Conservation (phyloP, 2,113 vertebrate genomes). For the Acrocephalus arundinaceus region DNA sequence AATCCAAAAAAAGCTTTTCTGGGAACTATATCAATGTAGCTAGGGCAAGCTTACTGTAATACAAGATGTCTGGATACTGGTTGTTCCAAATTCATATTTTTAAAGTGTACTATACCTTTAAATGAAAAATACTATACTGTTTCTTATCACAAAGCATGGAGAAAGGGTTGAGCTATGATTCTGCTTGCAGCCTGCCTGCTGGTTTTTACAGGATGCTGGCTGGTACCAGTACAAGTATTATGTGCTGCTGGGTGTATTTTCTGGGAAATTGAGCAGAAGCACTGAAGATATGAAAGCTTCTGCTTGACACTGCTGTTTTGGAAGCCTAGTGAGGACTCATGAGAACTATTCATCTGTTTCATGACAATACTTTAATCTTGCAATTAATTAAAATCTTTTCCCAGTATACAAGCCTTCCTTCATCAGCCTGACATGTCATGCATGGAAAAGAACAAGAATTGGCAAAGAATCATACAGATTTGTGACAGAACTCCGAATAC, state of each 20-base stretch:
- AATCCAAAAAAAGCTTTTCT: not conserved
- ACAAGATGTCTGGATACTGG: not conserved
- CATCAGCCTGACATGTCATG: slow-evolving; percentile 35
- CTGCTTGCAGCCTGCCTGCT: not conserved
- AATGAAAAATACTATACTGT: not conserved
- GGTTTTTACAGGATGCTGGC: not conserved
- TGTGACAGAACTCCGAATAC: slow-evolving; percentile 37
- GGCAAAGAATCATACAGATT: slow-evolving; percentile 25
- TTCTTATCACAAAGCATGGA: not conserved
- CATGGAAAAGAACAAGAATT: slow-evolving; percentile 30
- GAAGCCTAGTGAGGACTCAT: slow-evolving; percentile 47
- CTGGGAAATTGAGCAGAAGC: slow-evolving; percentile 32
- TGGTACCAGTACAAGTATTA: not conserved
- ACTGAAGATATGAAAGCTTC: not conserved
- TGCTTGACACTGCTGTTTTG: slow-evolving; percentile 48
- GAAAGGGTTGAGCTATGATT: not conserved
- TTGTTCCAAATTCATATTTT: not conserved
- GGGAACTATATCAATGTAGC: not conserved
- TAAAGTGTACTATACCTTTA: not conserved
- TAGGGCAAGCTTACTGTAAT: not conserved
- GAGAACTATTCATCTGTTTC: slow-evolving; percentile 69
- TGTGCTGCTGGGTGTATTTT: not conserved
- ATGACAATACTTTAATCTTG: slow-evolving; percentile 70
- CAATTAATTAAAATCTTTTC: slow-evolving; percentile 73
- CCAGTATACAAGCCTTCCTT: slow-evolving; percentile 49